Base-by-base conservation (phyloP, 2,113 vertebrate species). In the Sakesphorus luctuosus region DNA sequence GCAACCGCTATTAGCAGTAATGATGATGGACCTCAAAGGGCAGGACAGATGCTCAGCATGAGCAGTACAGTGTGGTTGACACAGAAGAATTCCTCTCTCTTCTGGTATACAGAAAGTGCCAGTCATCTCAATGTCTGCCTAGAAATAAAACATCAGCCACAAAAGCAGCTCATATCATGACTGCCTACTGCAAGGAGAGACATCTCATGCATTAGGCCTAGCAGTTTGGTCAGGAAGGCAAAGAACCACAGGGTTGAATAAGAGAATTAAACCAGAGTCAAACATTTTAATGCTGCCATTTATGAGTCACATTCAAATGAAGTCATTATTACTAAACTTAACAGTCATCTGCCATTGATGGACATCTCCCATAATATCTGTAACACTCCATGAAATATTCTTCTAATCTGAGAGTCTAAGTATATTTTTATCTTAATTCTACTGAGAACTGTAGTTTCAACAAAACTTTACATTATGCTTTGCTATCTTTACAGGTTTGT, bases 11-110 rank as follows among this genome's bases (percentile, higher is more conserved):
- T 11, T 40, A 73, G 12, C 28, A 50, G 40, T 49, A 24, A 36
- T 7, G 49, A 59, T 31, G 43, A 58, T 0, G 2, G 49, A n/a
- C 2, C 0, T 58, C 0, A 0, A 83, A 76, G 69, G 35, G 59
- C 59, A 80, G 69, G 17, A 87, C 8, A 29, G 18, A 65, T 29
- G 31, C 81, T 15, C 26, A 89, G 44, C 40, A 33, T 14, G 7
- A 89, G 8, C 15, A 87, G 35, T 16, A 59, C 10, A 13, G 12
- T 9, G 6, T 15, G 8, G 19, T 46, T 7, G 11, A 61, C 65
- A 69, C 25, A 33, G 18, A 84, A 59, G 47, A 63, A 80, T 89
- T 81, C 12, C 15, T 84, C 44, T 79, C n/a, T 55, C 36, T 50
- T 55, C 36, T 50, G 40, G 50, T n/a, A 62, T 65, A 87, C 56